Evolutionary conservation across 2,888 invertebrate genomes (phyloP), one percentile per base, ranked within the genome.

Genomic region (Trichacis sp.): DNA sequence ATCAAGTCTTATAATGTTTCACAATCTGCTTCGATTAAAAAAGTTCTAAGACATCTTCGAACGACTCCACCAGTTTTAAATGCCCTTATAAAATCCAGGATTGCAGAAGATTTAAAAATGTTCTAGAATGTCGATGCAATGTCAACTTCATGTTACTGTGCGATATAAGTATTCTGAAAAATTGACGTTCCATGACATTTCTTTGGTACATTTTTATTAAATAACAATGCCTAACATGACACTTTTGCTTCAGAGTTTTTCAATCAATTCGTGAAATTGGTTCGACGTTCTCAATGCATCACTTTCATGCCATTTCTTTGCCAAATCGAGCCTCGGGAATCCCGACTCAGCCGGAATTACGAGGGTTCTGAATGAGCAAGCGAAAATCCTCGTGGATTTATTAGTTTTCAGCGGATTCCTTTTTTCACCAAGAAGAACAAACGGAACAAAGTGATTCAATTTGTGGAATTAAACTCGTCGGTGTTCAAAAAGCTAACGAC

Each of bases 321-420:
- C 50, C 61, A 61, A 65, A 58, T 65, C 65, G 61, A 54, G 65
- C 36, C 42, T 57, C 57, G 24, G 54, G 65, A 61, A 61, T 65
- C 61, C 57, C 30, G 57, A 63, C 68, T 70, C 55, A 69, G 66
- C 62, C 52, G 50, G 68, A 69, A 71, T 73, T 71, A 71, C 69
- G 55, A 47, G 60, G 49, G 64, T 58, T 70, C 66, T 59, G 54
- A 46, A 59, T 62, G 70, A 70, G 68, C 63, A 66, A 66, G 64
- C 66, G 63, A 62, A 67, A 70, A 69, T 68, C 67, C 60, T 52
- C 64, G 64, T 61, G 15, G 63, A 57, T 64, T 70, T 71, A 71
- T 71, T 71, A 73, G 66, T 64, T 68, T 61, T 50, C 33, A 47
- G 50, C 45, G 45, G 43, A 53, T 62, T 64, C 54, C 33, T 52